A percentile compares a stretch with the other conserved stretches of the same genome.
phyloP scores from a whole-genome alignment of 2,888 invertebrate genomes.

The Epinotia brunnichana region DNA sequence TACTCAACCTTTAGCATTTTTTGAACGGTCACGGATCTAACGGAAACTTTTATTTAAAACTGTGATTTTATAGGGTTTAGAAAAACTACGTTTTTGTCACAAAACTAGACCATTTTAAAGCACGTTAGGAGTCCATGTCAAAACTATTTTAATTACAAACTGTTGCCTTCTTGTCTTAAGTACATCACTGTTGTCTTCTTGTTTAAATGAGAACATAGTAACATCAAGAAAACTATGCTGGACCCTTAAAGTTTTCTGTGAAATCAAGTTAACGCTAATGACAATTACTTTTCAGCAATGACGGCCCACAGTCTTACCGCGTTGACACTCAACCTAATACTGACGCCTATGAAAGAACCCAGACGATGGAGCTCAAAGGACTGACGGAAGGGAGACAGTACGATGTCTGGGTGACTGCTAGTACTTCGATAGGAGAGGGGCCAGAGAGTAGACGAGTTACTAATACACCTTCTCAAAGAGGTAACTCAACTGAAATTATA shows the following conservation, averaged over 20 bases:
- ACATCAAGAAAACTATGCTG: not conserved
- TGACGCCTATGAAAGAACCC: constrained; percentile 73
- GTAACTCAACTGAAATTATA: constrained; percentile 53
- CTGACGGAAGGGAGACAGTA: constrained; percentile 83
- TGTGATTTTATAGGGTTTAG: no score
- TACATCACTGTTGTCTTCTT: not conserved
- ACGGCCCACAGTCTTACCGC: constrained; percentile 71
- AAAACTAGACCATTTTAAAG: no score
- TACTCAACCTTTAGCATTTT: not conserved
- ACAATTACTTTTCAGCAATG: constrained; percentile 61
- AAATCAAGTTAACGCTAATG: not conserved
- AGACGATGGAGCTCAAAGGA: constrained; percentile 79
- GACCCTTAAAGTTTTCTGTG: not conserved
- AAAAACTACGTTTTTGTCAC: no score
- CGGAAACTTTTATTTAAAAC: no score
- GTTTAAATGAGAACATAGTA: not conserved
- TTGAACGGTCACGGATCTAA: not conserved
- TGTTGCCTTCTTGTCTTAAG: not conserved
- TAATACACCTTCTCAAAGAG: constrained; percentile 81
- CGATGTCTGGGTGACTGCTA: constrained; percentile 87
- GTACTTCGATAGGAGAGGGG: constrained; percentile 85
- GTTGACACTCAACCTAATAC: constrained; percentile 64
- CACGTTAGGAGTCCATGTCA: not conserved
- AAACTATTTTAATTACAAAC: not conserved
- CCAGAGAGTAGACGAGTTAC: constrained; percentile 80